Conservation (phyloP, 2,888 invertebrate genomes). For the Eupeodes latifasciatus region DNA sequence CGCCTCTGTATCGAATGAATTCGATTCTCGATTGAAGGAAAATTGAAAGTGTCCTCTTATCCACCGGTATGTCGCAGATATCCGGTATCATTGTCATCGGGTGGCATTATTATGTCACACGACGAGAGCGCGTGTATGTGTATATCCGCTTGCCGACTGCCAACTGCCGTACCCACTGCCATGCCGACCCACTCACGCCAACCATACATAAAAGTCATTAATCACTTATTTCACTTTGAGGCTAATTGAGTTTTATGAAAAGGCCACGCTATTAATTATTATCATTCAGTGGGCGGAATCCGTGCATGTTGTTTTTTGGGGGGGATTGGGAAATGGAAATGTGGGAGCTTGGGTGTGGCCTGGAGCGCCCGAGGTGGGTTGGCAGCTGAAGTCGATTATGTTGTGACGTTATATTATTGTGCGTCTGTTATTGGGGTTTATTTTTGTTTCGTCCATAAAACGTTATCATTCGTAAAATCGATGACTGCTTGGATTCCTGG, state of each 20-base stretch:
- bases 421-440: constrained; percentile 46
- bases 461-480: constrained; percentile 70
- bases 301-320: constrained; percentile 17
- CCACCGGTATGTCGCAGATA: constrained; percentile 58
- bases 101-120: constrained; percentile 70
- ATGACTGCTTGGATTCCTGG: constrained; percentile 52
- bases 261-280: constrained; percentile 73
- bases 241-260: constrained; percentile 76
- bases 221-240: constrained; percentile 75
- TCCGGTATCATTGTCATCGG: constrained; percentile 71
- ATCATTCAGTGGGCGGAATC: constrained; percentile 57
- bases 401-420: constrained; percentile 32
- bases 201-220: constrained; percentile 66
- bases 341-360: constrained; percentile 26
- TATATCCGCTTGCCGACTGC: constrained; percentile 37
- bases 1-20: background rate
- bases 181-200: constrained; percentile 1
- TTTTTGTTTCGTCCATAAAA: constrained; percentile 61
- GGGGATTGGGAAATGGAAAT: background rate
- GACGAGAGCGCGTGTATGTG: constrained; percentile 49
- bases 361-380: background rate
- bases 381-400: constrained; percentile 27
- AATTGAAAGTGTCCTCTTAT: constrained; percentile 59
- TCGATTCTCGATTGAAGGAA: constrained; percentile 51
- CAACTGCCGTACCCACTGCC: background rate